Conservation (phyloP, 2,797 vertebrate genomes). For the Danio aesculapii region DNA sequence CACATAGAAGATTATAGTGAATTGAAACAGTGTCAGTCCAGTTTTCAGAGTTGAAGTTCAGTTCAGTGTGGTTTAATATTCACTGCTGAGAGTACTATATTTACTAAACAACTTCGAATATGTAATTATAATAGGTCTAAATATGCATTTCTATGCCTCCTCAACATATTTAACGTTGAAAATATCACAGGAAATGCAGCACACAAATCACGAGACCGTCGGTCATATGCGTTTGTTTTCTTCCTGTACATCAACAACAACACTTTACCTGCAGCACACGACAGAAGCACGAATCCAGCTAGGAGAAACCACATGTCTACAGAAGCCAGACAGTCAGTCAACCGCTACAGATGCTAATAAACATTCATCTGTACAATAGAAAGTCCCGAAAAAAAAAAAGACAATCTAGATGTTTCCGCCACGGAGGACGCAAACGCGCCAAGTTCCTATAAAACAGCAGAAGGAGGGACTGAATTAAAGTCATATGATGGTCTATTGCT, state of each 20-base stretch:
- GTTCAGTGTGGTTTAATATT: too few species aligned
- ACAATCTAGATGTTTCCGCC: background rate
- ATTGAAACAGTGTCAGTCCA: too few species aligned
- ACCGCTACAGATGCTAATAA: background rate
- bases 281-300: conserved; percentile 36
- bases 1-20: too few species aligned
- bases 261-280: conserved; percentile 49
- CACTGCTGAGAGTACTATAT: too few species aligned
- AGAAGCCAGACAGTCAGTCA: background rate
- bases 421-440: background rate
- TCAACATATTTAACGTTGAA: background rate
- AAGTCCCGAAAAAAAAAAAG: background rate
- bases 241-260: background rate
- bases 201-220: background rate
- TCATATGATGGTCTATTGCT: conserved; percentile 52
- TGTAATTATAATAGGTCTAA: background rate
- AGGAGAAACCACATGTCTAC: conserved; percentile 47
- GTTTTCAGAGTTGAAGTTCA: too few species aligned
- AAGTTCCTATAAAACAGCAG: background rate
- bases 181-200: background rate
- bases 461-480: conserved; percentile 10
- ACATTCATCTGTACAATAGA: background rate
- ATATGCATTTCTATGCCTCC: background rate
- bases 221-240: background rate
- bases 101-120: background rate